Conservation (phyloP, 2,113 vertebrate genomes). For the Cochlearius cochlearius region DNA sequence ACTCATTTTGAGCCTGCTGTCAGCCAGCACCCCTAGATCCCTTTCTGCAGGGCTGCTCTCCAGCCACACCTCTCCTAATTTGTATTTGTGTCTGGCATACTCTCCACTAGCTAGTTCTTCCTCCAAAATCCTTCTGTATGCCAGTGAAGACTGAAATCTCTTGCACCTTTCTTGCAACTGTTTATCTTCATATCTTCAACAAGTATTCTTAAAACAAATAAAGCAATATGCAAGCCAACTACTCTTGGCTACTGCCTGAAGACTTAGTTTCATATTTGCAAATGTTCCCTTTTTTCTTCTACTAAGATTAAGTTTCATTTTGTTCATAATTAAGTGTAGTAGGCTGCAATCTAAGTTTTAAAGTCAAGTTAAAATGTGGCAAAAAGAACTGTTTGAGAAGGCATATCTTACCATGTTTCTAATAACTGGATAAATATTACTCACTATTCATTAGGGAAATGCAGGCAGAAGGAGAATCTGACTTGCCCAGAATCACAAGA, state of each 20-base stretch:
- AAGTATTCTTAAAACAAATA: background rate
- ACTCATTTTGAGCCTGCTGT: background rate
- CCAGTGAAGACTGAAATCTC: background rate
- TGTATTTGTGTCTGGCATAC: background rate
- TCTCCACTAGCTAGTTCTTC: background rate
- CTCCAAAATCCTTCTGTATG: background rate
- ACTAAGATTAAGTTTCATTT: background rate
- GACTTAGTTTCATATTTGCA: background rate
- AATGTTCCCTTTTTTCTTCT: background rate
- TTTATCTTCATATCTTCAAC: background rate
- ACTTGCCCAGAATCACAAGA: background rate
- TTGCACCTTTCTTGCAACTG: background rate
- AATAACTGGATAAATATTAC: background rate
- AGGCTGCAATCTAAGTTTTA: background rate
- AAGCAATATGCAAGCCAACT: background rate
- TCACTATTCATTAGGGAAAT: background rate
- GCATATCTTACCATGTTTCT: background rate
- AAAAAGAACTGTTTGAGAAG: background rate
- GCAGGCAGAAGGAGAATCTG: background rate
- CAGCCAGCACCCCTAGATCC: background rate
- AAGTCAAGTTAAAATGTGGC: background rate
- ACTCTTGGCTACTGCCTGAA: background rate
- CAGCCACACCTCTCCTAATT: background rate
- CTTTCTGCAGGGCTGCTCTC: background rate
- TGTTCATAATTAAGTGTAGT: background rate